phyloP scores from a whole-genome alignment of 1,140 invertebrate genomes.

The Cydia splendana region DNA sequence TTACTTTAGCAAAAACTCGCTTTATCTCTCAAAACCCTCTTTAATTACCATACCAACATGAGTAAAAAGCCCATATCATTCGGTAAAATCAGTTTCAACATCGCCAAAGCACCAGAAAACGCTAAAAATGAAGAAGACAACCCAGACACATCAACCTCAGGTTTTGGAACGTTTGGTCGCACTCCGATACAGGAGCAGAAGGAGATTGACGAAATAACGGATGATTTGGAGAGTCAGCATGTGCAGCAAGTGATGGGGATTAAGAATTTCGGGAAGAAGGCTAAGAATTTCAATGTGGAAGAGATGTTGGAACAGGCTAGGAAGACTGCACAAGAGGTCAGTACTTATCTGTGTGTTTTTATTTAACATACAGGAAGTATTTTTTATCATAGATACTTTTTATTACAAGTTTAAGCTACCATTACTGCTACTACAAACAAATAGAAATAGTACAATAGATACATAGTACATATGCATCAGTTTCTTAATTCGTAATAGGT shows the following conservation, averaged over 20 bases:
- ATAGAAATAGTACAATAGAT: no score
- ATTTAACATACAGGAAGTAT: no score
- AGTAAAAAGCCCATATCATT: conserved; percentile 76
- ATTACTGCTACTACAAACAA: no score
- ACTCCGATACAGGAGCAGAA: conserved; percentile 75
- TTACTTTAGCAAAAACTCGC: no score
- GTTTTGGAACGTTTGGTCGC: conserved; percentile 83
- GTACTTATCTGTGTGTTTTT: no score
- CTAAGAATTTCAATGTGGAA: conserved; percentile 86
- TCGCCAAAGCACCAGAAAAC: conserved; percentile 47
- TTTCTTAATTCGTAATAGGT: no score
- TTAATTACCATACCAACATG: conserved; percentile 52
- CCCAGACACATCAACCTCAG: conserved; percentile 56
- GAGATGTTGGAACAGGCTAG: conserved; percentile 79
- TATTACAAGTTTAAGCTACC: no score
- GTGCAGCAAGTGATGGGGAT: conserved; percentile 88
- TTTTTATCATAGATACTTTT: no score
- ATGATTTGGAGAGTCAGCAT: conserved; percentile 84
- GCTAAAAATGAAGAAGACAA: conserved; percentile 39
- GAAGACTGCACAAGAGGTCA: conserved; percentile 68
- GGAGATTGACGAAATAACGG: conserved; percentile 84
- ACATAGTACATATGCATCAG: no score
- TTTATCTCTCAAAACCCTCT: neutral
- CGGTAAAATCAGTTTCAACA: conserved; percentile 73
- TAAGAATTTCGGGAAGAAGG: conserved; percentile 88